Percentiles rank a stretch among this genome's conserved stretches.
phyloP scores from a whole-genome alignment of 2,888 invertebrate species.

The Andrena bicolor region DNA sequence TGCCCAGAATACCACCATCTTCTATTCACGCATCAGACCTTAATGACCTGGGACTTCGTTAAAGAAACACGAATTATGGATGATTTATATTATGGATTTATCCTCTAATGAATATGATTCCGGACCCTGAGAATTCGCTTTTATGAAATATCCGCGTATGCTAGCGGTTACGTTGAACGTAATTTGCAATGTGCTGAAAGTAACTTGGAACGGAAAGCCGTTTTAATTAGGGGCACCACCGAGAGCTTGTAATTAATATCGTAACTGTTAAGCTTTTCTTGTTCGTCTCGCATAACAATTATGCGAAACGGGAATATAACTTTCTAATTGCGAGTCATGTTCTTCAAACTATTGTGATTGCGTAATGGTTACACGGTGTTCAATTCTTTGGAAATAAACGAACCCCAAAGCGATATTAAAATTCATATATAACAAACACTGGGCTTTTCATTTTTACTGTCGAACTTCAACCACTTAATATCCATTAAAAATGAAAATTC shows the following conservation, averaged over 20 bases:
- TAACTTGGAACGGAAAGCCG: constrained; percentile 7
- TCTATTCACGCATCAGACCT: too few relatives aligned
- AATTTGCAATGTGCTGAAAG: constrained; percentile 9
- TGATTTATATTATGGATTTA: background rate
- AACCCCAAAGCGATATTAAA: background rate
- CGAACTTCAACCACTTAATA: too few relatives aligned
- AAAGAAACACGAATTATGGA: background rate
- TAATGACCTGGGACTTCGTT: background rate
- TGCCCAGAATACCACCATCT: too few relatives aligned
- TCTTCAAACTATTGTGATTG: constrained; percentile 31
- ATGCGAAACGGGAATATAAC: constrained; percentile 28
- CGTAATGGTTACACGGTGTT: background rate
- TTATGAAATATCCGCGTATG: background rate
- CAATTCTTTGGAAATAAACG: constrained; percentile 8
- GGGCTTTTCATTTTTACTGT: too few relatives aligned
- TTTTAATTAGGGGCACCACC: constrained; percentile 27
- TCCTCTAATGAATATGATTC: background rate
- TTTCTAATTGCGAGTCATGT: constrained; percentile 11
- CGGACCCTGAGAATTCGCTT: background rate
- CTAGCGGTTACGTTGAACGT: background rate
- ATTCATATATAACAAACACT: too few relatives aligned
- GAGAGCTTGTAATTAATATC: constrained; percentile 47
- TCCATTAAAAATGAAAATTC: too few relatives aligned
- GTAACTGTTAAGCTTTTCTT: constrained; percentile 14
- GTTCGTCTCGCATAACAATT: constrained; percentile 30